Evolutionary conservation across 2,113 vertebrate species (phyloP).

Genomic region (Cyrtonyx montezumae): DNA sequence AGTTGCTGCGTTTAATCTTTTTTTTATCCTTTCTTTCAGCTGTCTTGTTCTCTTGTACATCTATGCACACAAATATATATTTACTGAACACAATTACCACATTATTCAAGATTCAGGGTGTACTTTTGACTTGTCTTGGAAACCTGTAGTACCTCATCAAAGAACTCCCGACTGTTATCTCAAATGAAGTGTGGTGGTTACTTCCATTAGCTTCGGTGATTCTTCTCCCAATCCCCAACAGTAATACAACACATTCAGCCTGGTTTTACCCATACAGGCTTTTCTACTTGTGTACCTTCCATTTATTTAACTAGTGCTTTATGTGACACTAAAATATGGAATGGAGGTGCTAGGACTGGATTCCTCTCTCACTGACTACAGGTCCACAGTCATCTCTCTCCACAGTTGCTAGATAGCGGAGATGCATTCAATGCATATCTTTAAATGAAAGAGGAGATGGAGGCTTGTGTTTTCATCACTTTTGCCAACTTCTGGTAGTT

Average conservation of each 20-base stretch:
- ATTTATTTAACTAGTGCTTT: conserved; percentile 29
- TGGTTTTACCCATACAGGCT: conserved; percentile 10
- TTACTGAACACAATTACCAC: conserved; percentile 18
- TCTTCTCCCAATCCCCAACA: neutral
- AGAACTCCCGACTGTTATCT: conserved; percentile 31
- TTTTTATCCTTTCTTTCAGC: neutral
- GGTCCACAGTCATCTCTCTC: neutral
- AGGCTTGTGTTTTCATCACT: neutral
- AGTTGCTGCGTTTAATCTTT: neutral
- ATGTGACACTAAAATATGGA: conserved; percentile 30
- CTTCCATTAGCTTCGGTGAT: conserved; percentile 18
- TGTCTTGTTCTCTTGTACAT: neutral
- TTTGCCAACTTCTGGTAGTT: neutral
- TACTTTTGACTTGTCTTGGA: conserved; percentile 14
- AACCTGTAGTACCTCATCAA: conserved; percentile 49
- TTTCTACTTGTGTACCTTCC: conserved; percentile 29
- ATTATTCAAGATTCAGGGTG: neutral
- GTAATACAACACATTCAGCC: neutral
- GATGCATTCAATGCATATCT: neutral
- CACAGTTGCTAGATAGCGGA: neutral
- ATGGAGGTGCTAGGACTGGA: neutral
- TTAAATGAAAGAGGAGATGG: neutral
- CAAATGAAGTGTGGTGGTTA: conserved; percentile 26
- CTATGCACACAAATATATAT: neutral
- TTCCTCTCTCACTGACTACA: neutral